Percentiles rank a stretch among this genome's conserved stretches.
Conservation (phyloP, 2,113 vertebrate genomes). For the Antechinus stuartii region DNA sequence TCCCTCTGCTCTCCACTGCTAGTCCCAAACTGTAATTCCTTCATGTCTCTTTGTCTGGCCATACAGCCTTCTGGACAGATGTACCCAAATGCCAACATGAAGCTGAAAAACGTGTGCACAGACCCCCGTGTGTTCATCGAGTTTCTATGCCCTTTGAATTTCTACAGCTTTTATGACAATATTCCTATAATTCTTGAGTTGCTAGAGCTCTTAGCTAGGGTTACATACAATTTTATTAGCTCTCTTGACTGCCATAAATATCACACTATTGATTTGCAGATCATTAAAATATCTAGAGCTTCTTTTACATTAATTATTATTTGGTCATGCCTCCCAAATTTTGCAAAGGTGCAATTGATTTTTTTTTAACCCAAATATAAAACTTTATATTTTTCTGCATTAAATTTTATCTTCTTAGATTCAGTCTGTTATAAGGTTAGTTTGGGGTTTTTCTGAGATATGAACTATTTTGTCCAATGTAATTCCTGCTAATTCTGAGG, state of each 20-base stretch:
- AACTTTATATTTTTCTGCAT: background rate
- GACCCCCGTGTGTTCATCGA: background rate
- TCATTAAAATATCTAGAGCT: background rate
- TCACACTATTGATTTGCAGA: background rate
- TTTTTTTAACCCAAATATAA: background rate
- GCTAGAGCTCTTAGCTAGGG: background rate
- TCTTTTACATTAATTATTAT: background rate
- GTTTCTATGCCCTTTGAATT: background rate
- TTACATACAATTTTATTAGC: background rate
- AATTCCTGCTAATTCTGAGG: background rate
- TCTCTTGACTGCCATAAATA: background rate
- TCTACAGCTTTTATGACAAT: background rate
- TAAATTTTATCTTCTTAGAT: background rate
- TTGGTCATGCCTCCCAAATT: background rate
- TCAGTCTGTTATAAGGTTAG: background rate
- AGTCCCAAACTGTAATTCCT: background rate
- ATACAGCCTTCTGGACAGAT: background rate
- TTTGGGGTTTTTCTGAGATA: background rate
- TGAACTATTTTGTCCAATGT: background rate
- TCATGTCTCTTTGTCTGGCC: background rate
- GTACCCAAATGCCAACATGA: background rate
- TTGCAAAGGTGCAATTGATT: background rate
- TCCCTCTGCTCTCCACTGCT: background rate
- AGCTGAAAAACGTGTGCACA: background rate
- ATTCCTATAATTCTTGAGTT: background rate